phyloP scores from a whole-genome alignment of 2,113 vertebrate species.

The Oplegnathus fasciatus region DNA sequence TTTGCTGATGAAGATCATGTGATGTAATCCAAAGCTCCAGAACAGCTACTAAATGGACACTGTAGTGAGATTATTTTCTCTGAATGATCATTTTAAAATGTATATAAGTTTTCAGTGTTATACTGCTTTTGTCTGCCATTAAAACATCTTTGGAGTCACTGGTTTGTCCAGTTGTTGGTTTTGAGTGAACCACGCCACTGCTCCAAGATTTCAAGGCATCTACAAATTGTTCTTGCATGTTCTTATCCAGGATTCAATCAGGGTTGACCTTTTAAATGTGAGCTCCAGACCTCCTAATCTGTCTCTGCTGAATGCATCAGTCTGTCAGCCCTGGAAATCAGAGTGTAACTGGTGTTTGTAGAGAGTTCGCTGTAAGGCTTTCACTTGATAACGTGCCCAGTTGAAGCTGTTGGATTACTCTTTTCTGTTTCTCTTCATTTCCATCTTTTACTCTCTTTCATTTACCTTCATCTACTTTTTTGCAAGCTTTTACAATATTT shows the following conservation, averaged over 20 bases:
- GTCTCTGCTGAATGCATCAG: slow-evolving; percentile 58
- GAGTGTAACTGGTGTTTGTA: slow-evolving; percentile 22
- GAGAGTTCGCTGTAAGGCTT: neutral
- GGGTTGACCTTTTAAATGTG: slow-evolving; percentile 60
- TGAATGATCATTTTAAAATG: neutral
- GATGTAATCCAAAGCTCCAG: neutral
- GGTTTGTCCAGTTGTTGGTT: slow-evolving; percentile 24
- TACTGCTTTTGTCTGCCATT: neutral
- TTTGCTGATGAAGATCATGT: neutral
- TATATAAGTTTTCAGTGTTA: neutral
- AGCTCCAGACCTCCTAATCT: slow-evolving; percentile 65
- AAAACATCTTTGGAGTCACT: neutral
- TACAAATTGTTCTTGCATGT: slow-evolving; percentile 77
- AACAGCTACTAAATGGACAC: neutral
- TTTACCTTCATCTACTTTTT: neutral
- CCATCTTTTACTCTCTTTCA: neutral
- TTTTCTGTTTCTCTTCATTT: neutral
- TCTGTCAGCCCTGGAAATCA: slow-evolving; percentile 54
- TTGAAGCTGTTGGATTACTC: neutral
- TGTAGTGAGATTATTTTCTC: neutral
- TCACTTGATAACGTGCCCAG: neutral
- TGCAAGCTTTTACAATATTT: neutral
- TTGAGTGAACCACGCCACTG: slow-evolving; percentile 58
- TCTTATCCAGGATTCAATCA: slow-evolving; percentile 73
- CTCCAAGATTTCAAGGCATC: slow-evolving; percentile 52